These are phyloP conservation scores for Drosophila nr. medialis DNA, from an alignment of 2,888 invertebrate genomes.

Conservation along the genomic window DNA sequence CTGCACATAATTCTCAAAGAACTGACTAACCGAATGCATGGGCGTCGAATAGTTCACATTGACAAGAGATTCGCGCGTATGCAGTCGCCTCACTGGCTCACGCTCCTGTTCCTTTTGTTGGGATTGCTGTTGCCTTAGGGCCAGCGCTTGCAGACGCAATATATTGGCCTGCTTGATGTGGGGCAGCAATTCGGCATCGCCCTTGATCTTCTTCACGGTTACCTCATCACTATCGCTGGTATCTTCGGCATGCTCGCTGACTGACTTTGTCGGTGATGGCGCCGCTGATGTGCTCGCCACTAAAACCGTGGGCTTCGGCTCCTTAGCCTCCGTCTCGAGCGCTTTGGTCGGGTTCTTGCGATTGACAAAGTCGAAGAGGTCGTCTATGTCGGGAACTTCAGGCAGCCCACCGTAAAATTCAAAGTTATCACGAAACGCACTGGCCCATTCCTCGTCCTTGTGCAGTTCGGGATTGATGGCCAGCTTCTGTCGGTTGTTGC, in stretches of 20 bases:
- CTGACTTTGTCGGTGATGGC: slow-evolving; percentile 41
- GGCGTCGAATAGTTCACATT: slow-evolving; percentile 78
- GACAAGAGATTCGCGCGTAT: slow-evolving; percentile 68
- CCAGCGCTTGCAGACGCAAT: slow-evolving; percentile 64
- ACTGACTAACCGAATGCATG: slow-evolving; percentile 73
- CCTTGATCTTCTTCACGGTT: slow-evolving; percentile 81
- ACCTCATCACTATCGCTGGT: slow-evolving; percentile 57
- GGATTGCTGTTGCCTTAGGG: slow-evolving; percentile 22
- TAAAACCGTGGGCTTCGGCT: slow-evolving; percentile 17
- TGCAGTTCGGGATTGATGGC: slow-evolving; percentile 81
- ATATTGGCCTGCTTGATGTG: slow-evolving; percentile 67
- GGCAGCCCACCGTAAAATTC: slow-evolving; percentile 82
- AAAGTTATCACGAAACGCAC: slow-evolving; percentile 83
- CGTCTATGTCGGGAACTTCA: slow-evolving; percentile 83
- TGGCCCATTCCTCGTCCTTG: slow-evolving; percentile 82
- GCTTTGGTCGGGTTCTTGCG: slow-evolving; percentile 60
- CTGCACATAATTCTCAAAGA: slow-evolving; percentile 77
- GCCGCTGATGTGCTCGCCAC: slow-evolving; percentile 39
- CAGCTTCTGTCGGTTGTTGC: slow-evolving; percentile 66
- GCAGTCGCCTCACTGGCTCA: slow-evolving; percentile 42
- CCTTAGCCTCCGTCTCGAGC: slow-evolving; percentile 38
- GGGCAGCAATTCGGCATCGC: slow-evolving; percentile 83
- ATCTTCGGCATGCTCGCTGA: slow-evolving; percentile 44
- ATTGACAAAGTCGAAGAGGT: slow-evolving; percentile 83
- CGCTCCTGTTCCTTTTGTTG: slow-evolving; percentile 16